These are phyloP conservation scores for Drosophila prostipennis DNA, from an alignment of 2,888 invertebrate species.

Conservation along the genomic window DNA sequence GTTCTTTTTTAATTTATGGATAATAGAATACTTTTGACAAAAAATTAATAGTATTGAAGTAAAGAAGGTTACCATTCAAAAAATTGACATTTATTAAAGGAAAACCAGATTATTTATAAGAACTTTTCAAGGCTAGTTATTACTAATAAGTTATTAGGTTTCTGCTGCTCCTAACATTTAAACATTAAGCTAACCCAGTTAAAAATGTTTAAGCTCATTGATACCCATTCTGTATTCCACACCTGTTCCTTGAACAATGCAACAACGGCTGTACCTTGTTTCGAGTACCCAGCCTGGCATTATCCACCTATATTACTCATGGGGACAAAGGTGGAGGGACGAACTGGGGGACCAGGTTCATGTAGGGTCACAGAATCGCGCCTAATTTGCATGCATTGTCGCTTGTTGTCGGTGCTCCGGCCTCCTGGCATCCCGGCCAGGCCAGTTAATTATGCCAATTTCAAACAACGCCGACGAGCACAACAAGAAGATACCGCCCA, in stretches of 20 bases:
- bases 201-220: neutral
- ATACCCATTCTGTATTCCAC: constrained; percentile 1
- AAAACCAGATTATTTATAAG: too few species aligned
- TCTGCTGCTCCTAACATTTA: too few species aligned
- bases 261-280: constrained; percentile 23
- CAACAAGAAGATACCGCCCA: constrained; percentile 33
- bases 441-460: constrained; percentile 65
- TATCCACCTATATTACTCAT: constrained; percentile 8
- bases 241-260: constrained; percentile 35
- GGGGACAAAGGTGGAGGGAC: neutral
- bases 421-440: constrained; percentile 7
- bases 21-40: too few species aligned
- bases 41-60: too few species aligned
- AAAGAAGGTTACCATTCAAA: too few species aligned
- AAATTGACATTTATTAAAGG: too few species aligned
- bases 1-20: too few species aligned
- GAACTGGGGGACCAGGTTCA: constrained; percentile 21
- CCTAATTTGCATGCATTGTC: constrained; percentile 75
- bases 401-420: constrained; percentile 44
- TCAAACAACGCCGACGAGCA: constrained; percentile 38
- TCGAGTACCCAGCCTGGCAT: constrained; percentile 7
- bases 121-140: too few species aligned
- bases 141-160: too few species aligned
- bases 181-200: neutral
- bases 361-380: constrained; percentile 46